These are phyloP conservation scores for Drosophila arizonae DNA, from an alignment of 1,140 invertebrate genomes.

Conservation along the genomic window DNA sequence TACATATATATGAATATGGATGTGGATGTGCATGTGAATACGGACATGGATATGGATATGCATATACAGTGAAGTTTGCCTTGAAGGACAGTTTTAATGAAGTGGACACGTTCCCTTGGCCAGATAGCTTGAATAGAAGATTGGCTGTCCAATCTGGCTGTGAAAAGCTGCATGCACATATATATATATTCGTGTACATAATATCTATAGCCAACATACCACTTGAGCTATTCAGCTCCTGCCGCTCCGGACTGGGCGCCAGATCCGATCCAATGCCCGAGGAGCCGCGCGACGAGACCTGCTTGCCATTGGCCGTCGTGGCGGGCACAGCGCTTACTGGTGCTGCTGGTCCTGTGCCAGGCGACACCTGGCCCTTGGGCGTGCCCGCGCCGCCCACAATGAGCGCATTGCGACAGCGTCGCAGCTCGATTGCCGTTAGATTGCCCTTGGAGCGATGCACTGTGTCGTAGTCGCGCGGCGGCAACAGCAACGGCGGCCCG, in stretches of 20 bases:
- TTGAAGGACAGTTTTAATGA: too few relatives aligned
- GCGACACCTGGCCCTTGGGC: conserved; percentile 19
- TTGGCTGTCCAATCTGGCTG: too few relatives aligned
- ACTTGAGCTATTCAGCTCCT: conserved; percentile 84
- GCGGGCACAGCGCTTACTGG: conserved; percentile 36
- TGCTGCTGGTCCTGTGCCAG: conserved; percentile 29
- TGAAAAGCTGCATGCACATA: too few relatives aligned
- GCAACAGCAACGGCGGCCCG: conserved; percentile 91
- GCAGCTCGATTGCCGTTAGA: conserved; percentile 90
- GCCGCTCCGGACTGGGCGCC: conserved; percentile 89
- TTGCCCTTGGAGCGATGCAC: conserved; percentile 93
- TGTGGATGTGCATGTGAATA: too few relatives aligned
- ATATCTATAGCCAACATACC: conserved; percentile 79
- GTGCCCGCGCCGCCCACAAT: conserved; percentile 72
- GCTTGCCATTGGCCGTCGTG: conserved; percentile 70
- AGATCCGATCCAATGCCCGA: conserved; percentile 94
- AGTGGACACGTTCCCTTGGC: too few relatives aligned
- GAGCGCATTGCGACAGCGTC: conserved; percentile 85
- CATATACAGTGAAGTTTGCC: too few relatives aligned
- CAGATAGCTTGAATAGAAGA: too few relatives aligned
- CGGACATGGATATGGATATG: too few relatives aligned
- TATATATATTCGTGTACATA: too few relatives aligned
- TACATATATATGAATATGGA: too few relatives aligned
- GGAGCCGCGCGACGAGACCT: conserved; percentile 86
- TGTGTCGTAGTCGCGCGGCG: conserved; percentile 96